A percentile compares a stretch with the other conserved stretches of the same genome.
These are phyloP conservation scores for Phyllostomus discolor DNA, from an alignment of 2,113 vertebrate genomes.

Conservation along the genomic window DNA sequence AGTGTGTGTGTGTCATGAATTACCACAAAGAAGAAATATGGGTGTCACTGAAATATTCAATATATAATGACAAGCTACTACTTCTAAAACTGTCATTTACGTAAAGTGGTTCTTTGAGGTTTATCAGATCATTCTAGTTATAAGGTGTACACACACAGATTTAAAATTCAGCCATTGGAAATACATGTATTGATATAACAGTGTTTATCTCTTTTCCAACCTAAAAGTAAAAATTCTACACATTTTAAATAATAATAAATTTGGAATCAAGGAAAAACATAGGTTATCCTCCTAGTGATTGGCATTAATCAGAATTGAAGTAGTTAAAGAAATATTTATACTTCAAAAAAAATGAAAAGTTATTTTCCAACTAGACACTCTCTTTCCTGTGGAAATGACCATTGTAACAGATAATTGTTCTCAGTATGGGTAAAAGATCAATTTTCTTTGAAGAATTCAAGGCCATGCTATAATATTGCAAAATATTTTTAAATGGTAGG, in stretches of 20 bases:
- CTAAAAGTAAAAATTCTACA: not conserved
- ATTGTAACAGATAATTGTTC: not conserved
- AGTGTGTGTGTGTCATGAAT: not conserved
- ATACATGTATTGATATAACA: not conserved
- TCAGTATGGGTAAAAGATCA: not conserved
- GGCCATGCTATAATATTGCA: not conserved
- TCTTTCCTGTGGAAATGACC: not conserved
- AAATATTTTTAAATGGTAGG: not conserved
- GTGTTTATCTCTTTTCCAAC: not conserved
- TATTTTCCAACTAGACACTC: not conserved
- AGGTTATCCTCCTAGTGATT: not conserved
- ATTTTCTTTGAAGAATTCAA: not conserved
- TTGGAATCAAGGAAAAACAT: not conserved
- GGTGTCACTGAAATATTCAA: not conserved
- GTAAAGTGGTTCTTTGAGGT: not conserved
- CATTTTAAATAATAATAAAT: not conserved
- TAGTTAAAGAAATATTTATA: not conserved
- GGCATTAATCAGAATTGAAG: not conserved
- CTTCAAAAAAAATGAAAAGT: not conserved
- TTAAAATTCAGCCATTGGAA: not conserved
- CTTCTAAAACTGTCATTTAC: not conserved
- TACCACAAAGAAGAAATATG: not conserved
- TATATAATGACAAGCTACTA: not conserved
- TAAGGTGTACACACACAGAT: not conserved
- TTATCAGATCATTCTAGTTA: not conserved